A percentile compares a stretch with the other conserved stretches of the same genome.
Evolutionary conservation across 2,888 invertebrate genomes (phyloP).

Genomic region (Pristionchus fissidentatus): DNA sequence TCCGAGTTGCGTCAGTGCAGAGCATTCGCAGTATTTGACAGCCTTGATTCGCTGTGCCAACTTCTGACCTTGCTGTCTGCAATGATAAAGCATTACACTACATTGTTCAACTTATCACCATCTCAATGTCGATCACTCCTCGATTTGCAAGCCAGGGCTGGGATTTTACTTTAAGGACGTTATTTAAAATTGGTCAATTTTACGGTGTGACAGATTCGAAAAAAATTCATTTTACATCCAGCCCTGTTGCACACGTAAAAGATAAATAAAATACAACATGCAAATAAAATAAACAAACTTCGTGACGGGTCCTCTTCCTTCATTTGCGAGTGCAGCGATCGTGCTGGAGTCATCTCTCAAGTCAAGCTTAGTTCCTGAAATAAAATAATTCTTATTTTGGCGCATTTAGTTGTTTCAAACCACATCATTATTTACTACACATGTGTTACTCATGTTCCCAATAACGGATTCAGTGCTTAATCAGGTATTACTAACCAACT

Average conservation of each 20-base stretch:
- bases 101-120: slow-evolving; percentile 60
- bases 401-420: slow-evolving; percentile 11
- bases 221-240: background rate
- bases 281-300: slow-evolving; percentile 79
- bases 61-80: slow-evolving; percentile 84
- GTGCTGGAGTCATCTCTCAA: slow-evolving; percentile 95
- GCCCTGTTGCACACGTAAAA: background rate
- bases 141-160: background rate
- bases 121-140: background rate
- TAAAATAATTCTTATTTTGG: background rate
- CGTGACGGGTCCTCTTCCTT: slow-evolving; percentile 93
- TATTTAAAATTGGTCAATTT: too few species aligned
- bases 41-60: slow-evolving; percentile 97
- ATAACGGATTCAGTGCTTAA: background rate
- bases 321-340: slow-evolving; percentile 89
- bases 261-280: background rate
- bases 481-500: slow-evolving; percentile 84
- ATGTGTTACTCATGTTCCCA: background rate
- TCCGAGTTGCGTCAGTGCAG: slow-evolving; percentile 97
- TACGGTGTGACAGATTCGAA: background rate
- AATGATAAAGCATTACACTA: slow-evolving; percentile 90
- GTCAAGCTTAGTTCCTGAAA: slow-evolving; percentile 95
- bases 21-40: slow-evolving; percentile 99
- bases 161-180: background rate
- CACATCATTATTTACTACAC: background rate